Conservation (phyloP, 1,140 invertebrate species). For the Zaprionus camerounensis region DNA sequence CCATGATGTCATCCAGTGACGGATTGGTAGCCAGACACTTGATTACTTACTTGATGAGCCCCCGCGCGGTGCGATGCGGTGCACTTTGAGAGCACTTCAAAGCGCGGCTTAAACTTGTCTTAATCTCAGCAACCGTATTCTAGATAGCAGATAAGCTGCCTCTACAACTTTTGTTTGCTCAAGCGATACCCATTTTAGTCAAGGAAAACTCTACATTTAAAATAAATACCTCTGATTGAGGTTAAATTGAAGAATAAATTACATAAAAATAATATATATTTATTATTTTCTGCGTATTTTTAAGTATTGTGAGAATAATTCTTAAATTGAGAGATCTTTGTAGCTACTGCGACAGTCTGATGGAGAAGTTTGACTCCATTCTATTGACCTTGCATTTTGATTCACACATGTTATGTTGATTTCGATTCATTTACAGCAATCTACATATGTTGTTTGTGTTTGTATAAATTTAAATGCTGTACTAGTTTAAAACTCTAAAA, state of each 20-base stretch:
- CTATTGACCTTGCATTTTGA: background rate
- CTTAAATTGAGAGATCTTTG: background rate
- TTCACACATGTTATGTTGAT: background rate
- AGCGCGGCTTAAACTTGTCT: background rate
- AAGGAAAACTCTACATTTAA: background rate
- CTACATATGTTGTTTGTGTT: background rate
- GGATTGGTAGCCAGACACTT: background rate
- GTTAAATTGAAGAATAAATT: background rate
- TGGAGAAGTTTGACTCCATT: background rate
- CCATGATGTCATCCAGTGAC: constrained; percentile 6
- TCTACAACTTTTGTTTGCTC: background rate
- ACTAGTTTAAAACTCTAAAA: background rate
- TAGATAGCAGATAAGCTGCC: constrained; percentile 1
- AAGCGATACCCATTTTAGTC: background rate
- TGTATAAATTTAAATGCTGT: background rate
- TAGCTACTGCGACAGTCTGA: background rate
- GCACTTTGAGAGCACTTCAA: background rate
- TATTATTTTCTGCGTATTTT: background rate
- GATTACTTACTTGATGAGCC: background rate
- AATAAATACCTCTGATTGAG: background rate
- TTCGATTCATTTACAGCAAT: background rate
- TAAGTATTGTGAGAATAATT: background rate
- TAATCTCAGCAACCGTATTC: background rate
- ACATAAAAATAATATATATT: background rate
- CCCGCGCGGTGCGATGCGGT: background rate